A percentile compares a stretch with the other conserved stretches of the same genome.
Evolutionary conservation across 2,888 invertebrate genomes (phyloP).

Genomic region (Baccha elongata): DNA sequence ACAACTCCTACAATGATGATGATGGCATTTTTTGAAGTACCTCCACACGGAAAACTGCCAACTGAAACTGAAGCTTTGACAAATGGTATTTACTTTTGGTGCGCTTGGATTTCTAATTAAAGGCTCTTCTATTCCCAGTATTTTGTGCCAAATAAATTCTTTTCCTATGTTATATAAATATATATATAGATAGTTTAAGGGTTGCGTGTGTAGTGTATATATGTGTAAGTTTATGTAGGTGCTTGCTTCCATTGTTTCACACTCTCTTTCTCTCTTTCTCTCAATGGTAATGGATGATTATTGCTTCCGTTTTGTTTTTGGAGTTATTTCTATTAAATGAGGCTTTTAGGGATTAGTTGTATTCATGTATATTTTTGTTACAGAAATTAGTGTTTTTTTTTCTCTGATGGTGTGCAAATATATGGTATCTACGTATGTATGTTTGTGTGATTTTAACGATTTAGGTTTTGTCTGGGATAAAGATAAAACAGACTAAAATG

Average conservation of each 20-base stretch:
- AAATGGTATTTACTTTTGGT: slow-evolving; percentile 59
- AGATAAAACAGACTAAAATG: too few relatives aligned
- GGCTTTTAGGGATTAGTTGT: slow-evolving; percentile 50
- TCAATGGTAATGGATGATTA: slow-evolving; percentile 59
- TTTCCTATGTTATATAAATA: slow-evolving; percentile 8
- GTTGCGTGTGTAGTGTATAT: not conserved
- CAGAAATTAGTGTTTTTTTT: not conserved
- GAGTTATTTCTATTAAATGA: slow-evolving; percentile 26
- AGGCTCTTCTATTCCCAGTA: slow-evolving; percentile 11
- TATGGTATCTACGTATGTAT: too few relatives aligned
- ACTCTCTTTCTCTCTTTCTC: slow-evolving; percentile 5
- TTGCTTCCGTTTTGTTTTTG: slow-evolving; percentile 55
- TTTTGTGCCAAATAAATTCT: slow-evolving; percentile 44
- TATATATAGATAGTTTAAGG: not conserved
- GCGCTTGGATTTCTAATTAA: slow-evolving; percentile 60
- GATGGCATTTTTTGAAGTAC: slow-evolving; percentile 34
- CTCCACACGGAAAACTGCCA: slow-evolving; percentile 15
- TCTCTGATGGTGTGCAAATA: too few relatives aligned
- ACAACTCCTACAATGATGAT: slow-evolving; percentile 43
- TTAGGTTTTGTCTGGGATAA: too few relatives aligned
- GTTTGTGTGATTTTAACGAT: too few relatives aligned
- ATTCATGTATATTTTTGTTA: slow-evolving; percentile 6
- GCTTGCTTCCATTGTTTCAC: not conserved
- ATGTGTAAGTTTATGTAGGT: not conserved
- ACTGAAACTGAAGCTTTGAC: slow-evolving; percentile 58